Evolutionary conservation across 1,140 invertebrate genomes (phyloP).

Genomic region (Pemphigus obesinymphae): DNA sequence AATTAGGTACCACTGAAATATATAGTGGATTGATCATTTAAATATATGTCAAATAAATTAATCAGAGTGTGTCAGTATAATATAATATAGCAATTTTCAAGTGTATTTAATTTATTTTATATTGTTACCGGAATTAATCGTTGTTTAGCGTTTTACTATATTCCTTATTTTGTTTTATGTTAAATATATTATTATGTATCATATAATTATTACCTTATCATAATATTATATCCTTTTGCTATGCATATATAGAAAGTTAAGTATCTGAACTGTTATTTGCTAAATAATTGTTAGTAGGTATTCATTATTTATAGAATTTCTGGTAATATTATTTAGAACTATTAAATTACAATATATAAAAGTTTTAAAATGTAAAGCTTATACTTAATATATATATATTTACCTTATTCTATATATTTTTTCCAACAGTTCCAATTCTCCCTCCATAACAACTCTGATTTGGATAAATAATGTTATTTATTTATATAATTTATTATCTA

Average conservation of each 20-base stretch:
- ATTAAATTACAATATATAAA: conserved; percentile 7
- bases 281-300: conserved; percentile 18
- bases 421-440: neutral
- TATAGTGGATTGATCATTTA: neutral
- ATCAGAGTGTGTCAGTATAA: neutral
- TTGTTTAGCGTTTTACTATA: conserved; percentile 25
- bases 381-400: neutral
- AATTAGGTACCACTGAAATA: neutral
- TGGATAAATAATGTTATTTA: too few relatives aligned
- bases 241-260: conserved; percentile 5
- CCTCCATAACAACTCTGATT: too few relatives aligned
- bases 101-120: conserved; percentile 8
- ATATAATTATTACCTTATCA: conserved; percentile 8
- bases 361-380: neutral
- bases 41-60: neutral
- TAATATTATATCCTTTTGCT: conserved; percentile 5
- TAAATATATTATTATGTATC: neutral
- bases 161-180: conserved; percentile 14
- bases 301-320: neutral
- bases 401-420: neutral
- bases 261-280: conserved; percentile 15
- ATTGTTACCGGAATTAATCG: conserved; percentile 20
- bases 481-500: too few relatives aligned
- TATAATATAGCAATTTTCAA: neutral
- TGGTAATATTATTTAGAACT: conserved; percentile 9